These are phyloP conservation scores for Cerastis rubricosa DNA, from an alignment of 2,888 invertebrate genomes.

Conservation along the genomic window DNA sequence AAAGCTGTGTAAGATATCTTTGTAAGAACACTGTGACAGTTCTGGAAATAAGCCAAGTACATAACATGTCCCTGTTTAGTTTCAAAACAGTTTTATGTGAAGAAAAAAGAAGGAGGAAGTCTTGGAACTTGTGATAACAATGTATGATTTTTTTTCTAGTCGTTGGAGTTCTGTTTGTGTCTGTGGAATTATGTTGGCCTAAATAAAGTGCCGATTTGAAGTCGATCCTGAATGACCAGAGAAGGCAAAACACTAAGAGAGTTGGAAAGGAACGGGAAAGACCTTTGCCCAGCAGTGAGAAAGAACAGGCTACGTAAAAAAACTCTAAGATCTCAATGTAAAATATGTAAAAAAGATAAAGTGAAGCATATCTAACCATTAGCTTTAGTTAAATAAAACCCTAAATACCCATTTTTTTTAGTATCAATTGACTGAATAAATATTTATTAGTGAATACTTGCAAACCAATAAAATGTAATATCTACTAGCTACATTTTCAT, in stretches of 20 bases:
- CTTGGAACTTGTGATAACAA: slow-evolving; percentile 3
- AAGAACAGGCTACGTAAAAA: too few species aligned
- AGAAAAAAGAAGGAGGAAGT: slow-evolving; percentile 23
- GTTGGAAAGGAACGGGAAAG: too few species aligned
- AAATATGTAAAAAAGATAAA: background rate
- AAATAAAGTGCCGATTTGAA: too few species aligned
- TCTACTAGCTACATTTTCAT: background rate
- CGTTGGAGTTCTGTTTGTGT: background rate
- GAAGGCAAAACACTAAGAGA: too few species aligned
- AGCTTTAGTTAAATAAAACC: background rate
- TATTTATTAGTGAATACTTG: background rate
- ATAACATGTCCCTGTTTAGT: slow-evolving; percentile 40
- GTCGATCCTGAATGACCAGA: too few species aligned
- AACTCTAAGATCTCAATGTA: background rate
- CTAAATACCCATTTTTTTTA: background rate
- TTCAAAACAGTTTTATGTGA: slow-evolving; percentile 21
- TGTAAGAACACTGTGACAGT: slow-evolving; percentile 49
- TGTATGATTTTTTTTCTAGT: background rate
- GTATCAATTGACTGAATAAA: background rate
- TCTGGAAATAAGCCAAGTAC: slow-evolving; percentile 63
- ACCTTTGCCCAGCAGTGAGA: too few species aligned
- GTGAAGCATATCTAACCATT: background rate
- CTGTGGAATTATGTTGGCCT: background rate
- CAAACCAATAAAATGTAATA: background rate
- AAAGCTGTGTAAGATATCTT: slow-evolving; percentile 54